These are phyloP conservation scores for Gopherus flavomarginatus DNA, from an alignment of 2,113 vertebrate species.

Conservation along the genomic window DNA sequence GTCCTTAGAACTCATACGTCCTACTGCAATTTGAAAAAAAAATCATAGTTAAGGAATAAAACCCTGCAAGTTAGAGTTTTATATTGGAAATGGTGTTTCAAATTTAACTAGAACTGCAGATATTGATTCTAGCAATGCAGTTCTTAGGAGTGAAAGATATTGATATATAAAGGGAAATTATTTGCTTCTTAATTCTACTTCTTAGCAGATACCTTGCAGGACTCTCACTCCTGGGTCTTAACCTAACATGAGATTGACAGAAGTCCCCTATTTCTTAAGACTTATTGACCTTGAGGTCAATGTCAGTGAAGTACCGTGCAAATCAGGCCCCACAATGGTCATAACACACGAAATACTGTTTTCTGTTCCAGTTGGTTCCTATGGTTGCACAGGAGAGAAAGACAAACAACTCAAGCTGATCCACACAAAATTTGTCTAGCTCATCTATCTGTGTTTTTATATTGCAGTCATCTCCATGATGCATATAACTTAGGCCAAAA, in stretches of 20 bases:
- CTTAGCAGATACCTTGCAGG: rapidly evolving
- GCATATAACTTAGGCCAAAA: not conserved
- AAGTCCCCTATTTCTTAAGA: not conserved
- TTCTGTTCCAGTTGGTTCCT: not conserved
- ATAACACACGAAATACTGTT: not conserved
- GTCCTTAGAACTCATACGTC: not conserved
- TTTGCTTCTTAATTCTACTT: not conserved
- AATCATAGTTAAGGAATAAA: not conserved
- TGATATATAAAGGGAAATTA: not conserved
- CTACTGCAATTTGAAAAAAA: not conserved
- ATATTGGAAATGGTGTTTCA: not conserved
- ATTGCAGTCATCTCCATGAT: not conserved
- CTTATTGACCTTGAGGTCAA: not conserved
- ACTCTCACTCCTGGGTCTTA: not conserved
- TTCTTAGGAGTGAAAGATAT: not conserved
- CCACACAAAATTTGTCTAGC: not conserved
- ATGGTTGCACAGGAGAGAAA: not conserved
- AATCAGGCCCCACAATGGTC: not conserved
- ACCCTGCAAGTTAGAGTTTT: not conserved
- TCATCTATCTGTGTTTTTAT: not conserved
- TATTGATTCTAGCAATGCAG: too few species aligned
- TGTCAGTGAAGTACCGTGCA: not conserved
- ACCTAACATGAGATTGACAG: rapidly evolving
- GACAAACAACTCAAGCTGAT: not conserved
- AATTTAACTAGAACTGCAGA: not conserved